Percentiles rank a stretch among this genome's conserved stretches.
phyloP scores from a whole-genome alignment of 2,113 vertebrate genomes.

The Herpetotheres cachinnans region DNA sequence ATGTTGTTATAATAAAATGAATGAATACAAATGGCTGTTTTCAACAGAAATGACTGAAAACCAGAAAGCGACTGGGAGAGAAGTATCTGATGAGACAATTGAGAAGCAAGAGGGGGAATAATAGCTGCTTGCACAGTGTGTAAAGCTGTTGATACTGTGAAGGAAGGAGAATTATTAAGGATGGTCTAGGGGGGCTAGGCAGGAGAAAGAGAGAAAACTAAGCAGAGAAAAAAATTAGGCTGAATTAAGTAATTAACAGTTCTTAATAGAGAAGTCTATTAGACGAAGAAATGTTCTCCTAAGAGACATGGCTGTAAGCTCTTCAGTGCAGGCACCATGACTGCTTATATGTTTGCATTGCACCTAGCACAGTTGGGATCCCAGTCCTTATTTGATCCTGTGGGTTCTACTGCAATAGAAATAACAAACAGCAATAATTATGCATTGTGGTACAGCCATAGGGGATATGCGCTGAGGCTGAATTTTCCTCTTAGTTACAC shows the following conservation, averaged over 20 bases:
- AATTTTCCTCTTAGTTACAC: not conserved
- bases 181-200: not conserved
- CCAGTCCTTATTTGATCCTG: slow-evolving; percentile 28
- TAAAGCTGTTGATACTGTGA: not conserved
- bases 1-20: not conserved
- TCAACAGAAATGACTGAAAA: not conserved
- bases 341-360: slow-evolving; percentile 25
- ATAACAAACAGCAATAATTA: slow-evolving; percentile 38
- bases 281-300: not conserved
- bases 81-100: not conserved
- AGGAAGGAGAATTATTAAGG: not conserved
- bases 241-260: slow-evolving; percentile 39
- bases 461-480: fast-evolving
- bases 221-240: not conserved
- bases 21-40: not conserved
- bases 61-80: not conserved
- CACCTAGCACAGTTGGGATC: slow-evolving; percentile 24
- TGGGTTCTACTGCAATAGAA: slow-evolving; percentile 11
- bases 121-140: not conserved
- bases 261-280: slow-evolving; percentile 40
- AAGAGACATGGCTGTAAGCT: slow-evolving; percentile 26
- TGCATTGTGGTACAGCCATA: not conserved
- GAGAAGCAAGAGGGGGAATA: not conserved
- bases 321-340: slow-evolving; percentile 38
- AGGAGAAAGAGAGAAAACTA: not conserved